These are phyloP conservation scores for Crocodylus rhombifer DNA, from an alignment of 2,797 vertebrate species.

Conservation along the genomic window DNA sequence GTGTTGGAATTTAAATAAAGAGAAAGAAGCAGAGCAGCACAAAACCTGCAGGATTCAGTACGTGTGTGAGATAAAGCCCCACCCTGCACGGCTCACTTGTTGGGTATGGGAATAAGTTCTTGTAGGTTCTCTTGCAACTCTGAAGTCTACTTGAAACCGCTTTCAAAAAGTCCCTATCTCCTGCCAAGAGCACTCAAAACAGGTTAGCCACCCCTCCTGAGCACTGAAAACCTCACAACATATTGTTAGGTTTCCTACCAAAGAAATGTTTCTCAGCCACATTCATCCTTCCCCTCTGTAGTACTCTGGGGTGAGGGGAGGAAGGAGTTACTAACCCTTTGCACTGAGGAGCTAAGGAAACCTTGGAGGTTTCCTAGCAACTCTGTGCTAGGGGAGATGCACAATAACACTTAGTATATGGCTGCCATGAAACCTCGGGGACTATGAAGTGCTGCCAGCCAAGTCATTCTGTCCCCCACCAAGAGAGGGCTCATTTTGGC, in stretches of 20 bases:
- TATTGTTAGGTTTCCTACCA: background rate
- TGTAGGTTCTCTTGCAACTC: background rate
- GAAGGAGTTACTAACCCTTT: background rate
- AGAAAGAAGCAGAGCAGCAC: background rate
- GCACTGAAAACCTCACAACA: background rate
- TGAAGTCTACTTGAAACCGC: background rate
- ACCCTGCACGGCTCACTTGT: background rate
- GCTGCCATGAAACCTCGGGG: background rate
- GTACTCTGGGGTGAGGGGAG: background rate
- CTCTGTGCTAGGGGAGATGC: background rate
- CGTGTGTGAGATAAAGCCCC: background rate
- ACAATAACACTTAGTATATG: background rate
- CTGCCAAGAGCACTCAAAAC: background rate
- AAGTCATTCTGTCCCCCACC: background rate
- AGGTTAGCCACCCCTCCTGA: fast-evolving
- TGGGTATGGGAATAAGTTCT: background rate
- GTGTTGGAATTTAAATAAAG: conserved; percentile 51
- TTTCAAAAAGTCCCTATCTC: background rate
- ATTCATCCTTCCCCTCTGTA: background rate
- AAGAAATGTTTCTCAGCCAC: background rate
- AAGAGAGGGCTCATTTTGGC: background rate
- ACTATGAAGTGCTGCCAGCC: background rate
- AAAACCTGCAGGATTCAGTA: background rate
- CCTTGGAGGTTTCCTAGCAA: background rate
- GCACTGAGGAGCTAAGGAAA: background rate